Percentiles rank a stretch among this genome's conserved stretches.
phyloP scores from a whole-genome alignment of 2,113 vertebrate genomes.

The Petroica traversi region DNA sequence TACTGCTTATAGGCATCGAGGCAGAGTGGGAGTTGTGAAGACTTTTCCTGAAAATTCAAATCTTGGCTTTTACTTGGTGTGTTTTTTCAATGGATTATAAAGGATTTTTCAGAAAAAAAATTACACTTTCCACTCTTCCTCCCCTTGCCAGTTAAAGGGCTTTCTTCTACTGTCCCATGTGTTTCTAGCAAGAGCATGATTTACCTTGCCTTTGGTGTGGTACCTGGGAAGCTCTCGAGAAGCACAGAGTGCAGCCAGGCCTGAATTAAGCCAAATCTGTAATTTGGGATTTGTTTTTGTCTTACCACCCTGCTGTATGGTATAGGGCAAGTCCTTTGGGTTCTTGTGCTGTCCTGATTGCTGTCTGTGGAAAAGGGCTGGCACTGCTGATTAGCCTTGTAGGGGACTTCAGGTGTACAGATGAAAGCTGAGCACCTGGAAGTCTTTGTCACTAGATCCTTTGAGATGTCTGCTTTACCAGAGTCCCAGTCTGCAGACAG shows the following conservation, averaged over 20 bases:
- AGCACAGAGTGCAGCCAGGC: neutral
- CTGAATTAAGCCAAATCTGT: neutral
- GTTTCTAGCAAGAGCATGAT: neutral
- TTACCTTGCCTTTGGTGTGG: neutral
- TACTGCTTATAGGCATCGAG: neutral
- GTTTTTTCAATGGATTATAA: neutral
- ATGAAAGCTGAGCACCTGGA: neutral
- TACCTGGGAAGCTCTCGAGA: neutral
- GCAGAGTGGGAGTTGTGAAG: neutral
- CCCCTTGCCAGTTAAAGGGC: neutral
- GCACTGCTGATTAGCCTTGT: neutral
- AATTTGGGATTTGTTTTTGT: neutral
- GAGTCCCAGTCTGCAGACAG: fast-evolving
- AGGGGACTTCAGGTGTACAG: neutral
- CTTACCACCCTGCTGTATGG: neutral
- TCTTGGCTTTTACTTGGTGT: neutral
- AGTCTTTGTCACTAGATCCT: neutral
- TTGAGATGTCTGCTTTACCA: neutral
- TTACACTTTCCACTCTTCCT: neutral
- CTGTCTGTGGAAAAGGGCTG: neutral
- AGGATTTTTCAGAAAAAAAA: neutral
- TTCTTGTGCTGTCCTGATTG: neutral
- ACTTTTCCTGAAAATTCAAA: neutral
- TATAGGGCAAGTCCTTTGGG: neutral
- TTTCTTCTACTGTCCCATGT: neutral